Evolutionary conservation across 2,797 vertebrate genomes (phyloP).

Genomic region (Eidolon dupreanum): DNA sequence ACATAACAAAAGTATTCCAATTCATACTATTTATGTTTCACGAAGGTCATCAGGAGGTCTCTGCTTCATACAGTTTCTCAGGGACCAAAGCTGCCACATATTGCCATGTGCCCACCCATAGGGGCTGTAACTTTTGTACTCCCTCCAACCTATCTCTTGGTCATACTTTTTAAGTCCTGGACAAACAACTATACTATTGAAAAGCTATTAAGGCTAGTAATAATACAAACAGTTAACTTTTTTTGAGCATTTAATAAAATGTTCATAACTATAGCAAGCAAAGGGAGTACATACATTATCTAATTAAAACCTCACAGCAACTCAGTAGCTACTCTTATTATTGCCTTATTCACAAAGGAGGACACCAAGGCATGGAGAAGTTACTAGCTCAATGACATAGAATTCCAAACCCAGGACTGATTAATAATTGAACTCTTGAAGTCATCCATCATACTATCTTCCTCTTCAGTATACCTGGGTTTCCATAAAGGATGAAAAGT

Average conservation of each 20-base stretch:
- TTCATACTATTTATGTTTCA: background rate
- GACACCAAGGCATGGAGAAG: background rate
- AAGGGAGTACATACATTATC: background rate
- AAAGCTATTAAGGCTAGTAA: background rate
- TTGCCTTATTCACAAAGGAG: background rate
- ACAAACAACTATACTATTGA: background rate
- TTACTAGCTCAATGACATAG: background rate
- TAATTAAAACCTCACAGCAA: background rate
- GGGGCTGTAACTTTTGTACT: background rate
- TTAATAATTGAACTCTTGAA: background rate
- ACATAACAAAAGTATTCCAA: background rate
- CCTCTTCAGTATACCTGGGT: background rate
- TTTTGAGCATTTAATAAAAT: background rate
- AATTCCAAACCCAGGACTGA: background rate
- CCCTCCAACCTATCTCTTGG: background rate
- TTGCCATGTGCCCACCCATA: background rate
- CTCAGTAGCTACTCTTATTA: background rate
- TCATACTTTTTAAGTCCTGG: background rate
- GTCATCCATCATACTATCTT: background rate
- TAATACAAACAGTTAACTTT: background rate
- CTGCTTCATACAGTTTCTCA: background rate
- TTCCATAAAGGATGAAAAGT: background rate
- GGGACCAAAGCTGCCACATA: background rate
- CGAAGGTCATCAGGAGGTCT: background rate
- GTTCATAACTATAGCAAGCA: background rate